Evolutionary conservation across 2,797 vertebrate species (phyloP).

Genomic region (Hippocampus kuda): DNA sequence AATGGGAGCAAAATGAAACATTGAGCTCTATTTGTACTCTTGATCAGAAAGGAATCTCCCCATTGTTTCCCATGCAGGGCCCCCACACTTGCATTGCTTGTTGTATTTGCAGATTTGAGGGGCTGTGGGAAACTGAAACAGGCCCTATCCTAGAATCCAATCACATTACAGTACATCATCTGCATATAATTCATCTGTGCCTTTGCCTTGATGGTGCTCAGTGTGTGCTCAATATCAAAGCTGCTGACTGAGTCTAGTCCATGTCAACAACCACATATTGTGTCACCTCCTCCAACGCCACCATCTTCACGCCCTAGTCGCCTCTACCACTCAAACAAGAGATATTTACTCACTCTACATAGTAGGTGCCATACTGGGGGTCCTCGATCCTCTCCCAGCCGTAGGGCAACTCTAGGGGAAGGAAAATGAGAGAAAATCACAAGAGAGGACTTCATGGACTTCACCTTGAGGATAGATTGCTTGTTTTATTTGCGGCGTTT

Average conservation of each 20-base stretch:
- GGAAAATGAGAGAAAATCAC: background rate
- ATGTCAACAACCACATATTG: background rate
- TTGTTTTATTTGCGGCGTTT: conserved; percentile 31
- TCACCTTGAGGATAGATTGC: conserved; percentile 15
- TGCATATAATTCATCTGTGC: background rate
- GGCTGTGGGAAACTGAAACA: background rate
- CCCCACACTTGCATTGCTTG: conserved; percentile 32
- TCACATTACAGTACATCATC: conserved; percentile 9
- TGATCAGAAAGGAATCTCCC: conserved; percentile 34
- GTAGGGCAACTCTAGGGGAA: conserved; percentile 84
- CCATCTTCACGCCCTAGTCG: conserved; percentile 14
- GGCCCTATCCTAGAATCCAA: background rate
- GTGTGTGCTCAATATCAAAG: background rate
- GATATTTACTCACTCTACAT: conserved; percentile 85
- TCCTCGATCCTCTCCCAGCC: conserved; percentile 99
- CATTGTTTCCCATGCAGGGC: conserved; percentile 25
- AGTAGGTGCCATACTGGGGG: conserved; percentile 92
- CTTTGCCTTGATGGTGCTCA: background rate
- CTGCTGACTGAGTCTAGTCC: background rate
- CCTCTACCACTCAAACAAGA: conserved; percentile 1
- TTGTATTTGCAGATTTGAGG: conserved; percentile 9
- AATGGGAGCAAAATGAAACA: conserved; percentile 51
- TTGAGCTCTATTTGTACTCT: conserved; percentile 47
- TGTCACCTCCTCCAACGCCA: conserved; percentile 1
- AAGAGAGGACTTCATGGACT: background rate